Evolutionary conservation across 2,113 vertebrate species (phyloP).

Genomic region (Takifugu bimaculatus): DNA sequence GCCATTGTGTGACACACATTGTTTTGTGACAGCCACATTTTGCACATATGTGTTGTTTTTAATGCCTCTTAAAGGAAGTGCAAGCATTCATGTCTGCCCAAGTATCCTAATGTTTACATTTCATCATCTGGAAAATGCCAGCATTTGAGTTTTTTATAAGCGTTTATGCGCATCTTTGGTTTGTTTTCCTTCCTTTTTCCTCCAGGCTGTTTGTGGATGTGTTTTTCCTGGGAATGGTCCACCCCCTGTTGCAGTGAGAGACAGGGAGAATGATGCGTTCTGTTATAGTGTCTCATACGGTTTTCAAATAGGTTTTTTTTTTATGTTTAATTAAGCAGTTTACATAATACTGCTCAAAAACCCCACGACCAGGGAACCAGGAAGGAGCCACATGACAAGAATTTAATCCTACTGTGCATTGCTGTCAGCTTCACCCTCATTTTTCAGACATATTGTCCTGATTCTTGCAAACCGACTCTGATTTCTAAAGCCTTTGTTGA

Average conservation of each 20-base stretch:
- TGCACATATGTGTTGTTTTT: neutral
- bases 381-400: constrained; percentile 31
- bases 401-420: constrained; percentile 29
- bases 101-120: constrained; percentile 19
- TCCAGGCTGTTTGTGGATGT: constrained; percentile 28
- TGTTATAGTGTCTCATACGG: constrained; percentile 9
- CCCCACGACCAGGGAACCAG: constrained; percentile 32
- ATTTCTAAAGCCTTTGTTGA: constrained; percentile 30
- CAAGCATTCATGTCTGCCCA: constrained; percentile 9
- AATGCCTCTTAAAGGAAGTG: neutral
- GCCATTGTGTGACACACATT: constrained; percentile 5
- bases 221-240: constrained; percentile 15
- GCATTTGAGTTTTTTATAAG: too few species aligned
- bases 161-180: constrained; percentile 12
- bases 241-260: constrained; percentile 5
- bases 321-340: constrained; percentile 50
- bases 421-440: constrained; percentile 37
- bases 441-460: constrained; percentile 23
- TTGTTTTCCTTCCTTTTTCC: constrained; percentile 31
- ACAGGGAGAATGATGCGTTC: constrained; percentile 8
- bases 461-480: constrained; percentile 17
- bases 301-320: constrained; percentile 18
- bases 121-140: constrained; percentile 14
- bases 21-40: constrained; percentile 24
- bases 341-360: constrained; percentile 30